Base-by-base conservation (phyloP, 2,113 vertebrate genomes). In the Periophthalmus modestus region DNA sequence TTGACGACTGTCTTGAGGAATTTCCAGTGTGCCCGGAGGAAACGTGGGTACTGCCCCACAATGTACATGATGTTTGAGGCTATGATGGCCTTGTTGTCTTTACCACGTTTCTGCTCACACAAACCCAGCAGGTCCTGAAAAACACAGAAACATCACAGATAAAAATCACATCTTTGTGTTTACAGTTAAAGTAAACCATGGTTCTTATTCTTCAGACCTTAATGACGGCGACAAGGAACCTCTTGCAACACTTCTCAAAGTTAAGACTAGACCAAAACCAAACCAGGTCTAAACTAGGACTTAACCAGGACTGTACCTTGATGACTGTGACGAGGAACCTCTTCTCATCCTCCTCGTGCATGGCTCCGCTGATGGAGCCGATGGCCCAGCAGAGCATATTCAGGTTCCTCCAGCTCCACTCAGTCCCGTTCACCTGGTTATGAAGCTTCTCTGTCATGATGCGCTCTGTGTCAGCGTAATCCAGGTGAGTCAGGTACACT, bases 1-100 rank as follows among this genome's bases (percentile, higher is more conserved):
- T 98, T 98, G 85, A 98, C 97, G 15, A 98, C 97, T 0, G 97
- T 98, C 91, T 98, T 98, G 85, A 98, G 93, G 92, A 98, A 98
- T 73, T 98, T 98, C 96, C 96, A 98, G 87, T 98, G 97, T 39
- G 97, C 97, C 86, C 97, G 94, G 78, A 98, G 92, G 92, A 98
- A 98, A 3, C 97, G 93, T 67, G 97, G 96, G 81, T 98, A 98
- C 89, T 98, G 96, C 66, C 97, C 97, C 81, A 98, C 97, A 82
- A 98, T 98, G 76, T 98, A 98, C 96, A 98, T 98, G 87, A 98
- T 98, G 93, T 98, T 98, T 72, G 97, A 98, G 66, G 97, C 97
- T 50, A 98, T 98, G 88, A 98, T 98, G 84, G 97, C 97, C 93
- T 98, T 98, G 81, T 98, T 98, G 93, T 98, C 97, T 91, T 98